Evolutionary conservation across 2,113 vertebrate species (phyloP).

Genomic region (Dendropsophus ebraccatus): DNA sequence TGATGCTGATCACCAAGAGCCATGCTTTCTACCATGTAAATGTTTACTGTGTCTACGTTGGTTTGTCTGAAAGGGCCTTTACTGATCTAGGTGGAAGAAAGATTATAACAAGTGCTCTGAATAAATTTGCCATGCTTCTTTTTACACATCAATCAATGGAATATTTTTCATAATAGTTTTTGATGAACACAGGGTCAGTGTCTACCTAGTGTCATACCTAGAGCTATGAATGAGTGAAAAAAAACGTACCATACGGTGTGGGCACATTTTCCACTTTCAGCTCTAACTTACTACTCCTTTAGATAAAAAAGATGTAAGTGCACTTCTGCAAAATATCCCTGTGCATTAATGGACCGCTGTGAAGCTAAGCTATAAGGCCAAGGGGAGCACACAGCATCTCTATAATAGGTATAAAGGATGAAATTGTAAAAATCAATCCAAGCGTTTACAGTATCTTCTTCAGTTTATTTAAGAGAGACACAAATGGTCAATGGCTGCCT

Average conservation of each 20-base stretch:
- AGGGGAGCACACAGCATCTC: background rate
- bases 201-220: too few relatives aligned
- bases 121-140: too few relatives aligned
- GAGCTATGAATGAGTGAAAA: too few relatives aligned
- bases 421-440: slow-evolving; percentile 36
- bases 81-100: too few relatives aligned
- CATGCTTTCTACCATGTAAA: too few relatives aligned
- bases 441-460: background rate
- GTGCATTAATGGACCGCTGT: background rate
- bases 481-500: slow-evolving; percentile 11
- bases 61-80: too few relatives aligned
- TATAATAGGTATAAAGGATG: slow-evolving; percentile 2
- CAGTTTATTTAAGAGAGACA: slow-evolving; percentile 11
- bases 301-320: background rate
- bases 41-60: too few relatives aligned
- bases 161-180: too few relatives aligned
- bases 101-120: too few relatives aligned
- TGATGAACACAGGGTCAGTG: too few relatives aligned
- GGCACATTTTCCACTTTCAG: background rate
- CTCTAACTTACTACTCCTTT: background rate
- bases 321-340: background rate
- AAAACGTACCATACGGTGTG: background rate
- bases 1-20: too few relatives aligned
- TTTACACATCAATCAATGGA: too few relatives aligned
- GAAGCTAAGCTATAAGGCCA: background rate